Evolutionary conservation across 2,113 vertebrate genomes (phyloP).

Genomic region (Saguinus midas): DNA sequence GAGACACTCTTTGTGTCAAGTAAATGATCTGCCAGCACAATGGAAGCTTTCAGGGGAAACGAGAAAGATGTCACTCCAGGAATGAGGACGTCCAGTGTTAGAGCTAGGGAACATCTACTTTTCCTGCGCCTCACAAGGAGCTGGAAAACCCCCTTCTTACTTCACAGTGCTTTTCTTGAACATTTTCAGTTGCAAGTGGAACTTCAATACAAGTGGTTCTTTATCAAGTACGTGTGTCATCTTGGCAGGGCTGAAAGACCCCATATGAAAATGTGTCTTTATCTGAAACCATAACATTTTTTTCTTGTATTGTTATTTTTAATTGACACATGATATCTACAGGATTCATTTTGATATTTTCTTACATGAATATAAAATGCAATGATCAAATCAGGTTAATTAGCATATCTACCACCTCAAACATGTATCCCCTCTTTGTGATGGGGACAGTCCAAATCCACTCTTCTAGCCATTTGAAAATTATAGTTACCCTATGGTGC

Average conservation of each 20-base stretch:
- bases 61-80: not conserved
- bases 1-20: not conserved
- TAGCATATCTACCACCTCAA: not conserved
- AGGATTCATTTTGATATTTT: not conserved
- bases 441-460: not conserved
- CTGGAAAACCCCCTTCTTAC: accelerated
- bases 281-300: not conserved
- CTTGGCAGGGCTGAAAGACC: not conserved
- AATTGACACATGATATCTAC: not conserved
- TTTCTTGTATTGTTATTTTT: not conserved
- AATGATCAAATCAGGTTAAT: not conserved
- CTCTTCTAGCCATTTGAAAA: not conserved
- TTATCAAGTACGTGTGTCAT: not conserved
- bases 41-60: not conserved
- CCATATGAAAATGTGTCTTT: not conserved
- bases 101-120: too few species aligned
- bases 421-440: not conserved
- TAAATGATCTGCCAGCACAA: not conserved
- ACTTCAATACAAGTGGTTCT: not conserved
- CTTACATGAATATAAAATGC: not conserved
- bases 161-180: not conserved
- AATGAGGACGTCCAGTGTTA: accelerated
- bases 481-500: not conserved
- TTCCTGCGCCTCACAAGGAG: accelerated
- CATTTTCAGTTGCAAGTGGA: not conserved